Evolutionary conservation across 1,140 invertebrate genomes (phyloP).

Genomic region (Drosophila obscura): DNA sequence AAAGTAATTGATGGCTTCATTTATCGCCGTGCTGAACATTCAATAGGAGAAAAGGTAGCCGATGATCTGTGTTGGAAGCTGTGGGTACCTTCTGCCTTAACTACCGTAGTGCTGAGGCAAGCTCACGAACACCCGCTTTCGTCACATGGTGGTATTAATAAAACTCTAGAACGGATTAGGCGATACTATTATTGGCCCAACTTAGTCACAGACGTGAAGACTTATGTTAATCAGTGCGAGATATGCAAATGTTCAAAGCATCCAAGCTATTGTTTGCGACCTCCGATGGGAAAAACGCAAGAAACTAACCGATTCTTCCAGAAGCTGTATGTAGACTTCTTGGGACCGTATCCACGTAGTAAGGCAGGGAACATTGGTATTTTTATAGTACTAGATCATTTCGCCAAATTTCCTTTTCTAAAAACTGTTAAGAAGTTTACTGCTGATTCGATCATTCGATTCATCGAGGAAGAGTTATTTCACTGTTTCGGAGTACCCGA

Average conservation of each 20-base stretch:
- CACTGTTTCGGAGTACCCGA: background rate
- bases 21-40: background rate
- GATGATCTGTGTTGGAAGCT: conserved; percentile 5
- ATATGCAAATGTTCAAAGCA: conserved; percentile 2
- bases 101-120: too few species aligned
- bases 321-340: conserved; percentile 1
- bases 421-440: too few species aligned
- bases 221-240: conserved; percentile 3
- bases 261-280: background rate
- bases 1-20: too few species aligned
- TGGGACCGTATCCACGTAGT: conserved; percentile 1
- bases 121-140: too few species aligned
- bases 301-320: too few species aligned
- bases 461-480: background rate
- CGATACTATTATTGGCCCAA: conserved; percentile 10
- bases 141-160: conserved; percentile 9
- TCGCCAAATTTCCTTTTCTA: background rate
- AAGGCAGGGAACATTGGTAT: conserved; percentile 9
- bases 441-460: too few species aligned
- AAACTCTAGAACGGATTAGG: conserved; percentile 1
- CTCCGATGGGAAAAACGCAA: too few species aligned
- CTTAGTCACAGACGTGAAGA: background rate
- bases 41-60: background rate
- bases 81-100: background rate
- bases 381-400: conserved; percentile 5